Evolutionary conservation across 2,888 invertebrate genomes (phyloP).

Genomic region (Shargacucullia verbasci): DNA sequence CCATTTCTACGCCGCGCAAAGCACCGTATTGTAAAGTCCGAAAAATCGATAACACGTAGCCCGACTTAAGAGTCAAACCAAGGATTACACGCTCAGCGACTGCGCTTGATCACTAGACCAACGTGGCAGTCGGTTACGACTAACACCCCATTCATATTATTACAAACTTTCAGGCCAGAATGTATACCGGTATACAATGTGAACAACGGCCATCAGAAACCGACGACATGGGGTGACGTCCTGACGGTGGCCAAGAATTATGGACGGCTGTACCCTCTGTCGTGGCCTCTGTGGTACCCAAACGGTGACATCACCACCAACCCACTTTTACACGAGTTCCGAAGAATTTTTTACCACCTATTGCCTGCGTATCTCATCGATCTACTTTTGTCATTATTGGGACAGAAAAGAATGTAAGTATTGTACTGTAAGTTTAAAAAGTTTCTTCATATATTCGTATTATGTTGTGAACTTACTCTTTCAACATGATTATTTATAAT

Average conservation of each 20-base stretch:
- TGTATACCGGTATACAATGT: conserved; percentile 96
- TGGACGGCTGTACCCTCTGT: conserved; percentile 93
- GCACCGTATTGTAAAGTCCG: no score
- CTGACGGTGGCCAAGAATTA: conserved; percentile 91
- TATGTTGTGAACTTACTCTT: no score
- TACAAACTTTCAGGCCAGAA: conserved; percentile 84
- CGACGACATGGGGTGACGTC: conserved; percentile 96
- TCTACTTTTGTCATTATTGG: conserved; percentile 91
- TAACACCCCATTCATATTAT: no score
- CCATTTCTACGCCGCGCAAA: no score
- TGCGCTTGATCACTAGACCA: no score
- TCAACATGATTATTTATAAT: no score
- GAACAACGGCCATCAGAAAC: conserved; percentile 94
- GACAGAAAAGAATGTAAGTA: conserved; percentile 95
- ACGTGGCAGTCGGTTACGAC: no score
- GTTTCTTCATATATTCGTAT: no score
- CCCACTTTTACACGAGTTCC: conserved; percentile 90
- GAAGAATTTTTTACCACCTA: conserved; percentile 92
- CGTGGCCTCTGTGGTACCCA: conserved; percentile 95
- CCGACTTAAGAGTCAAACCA: no score
- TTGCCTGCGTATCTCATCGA: conserved; percentile 95
- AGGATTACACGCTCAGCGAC: no score
- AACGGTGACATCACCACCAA: conserved; percentile 93
- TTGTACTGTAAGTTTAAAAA: no score
- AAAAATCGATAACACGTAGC: no score